Conservation (phyloP, 2,888 invertebrate genomes). For the Odontomyia ornata region DNA sequence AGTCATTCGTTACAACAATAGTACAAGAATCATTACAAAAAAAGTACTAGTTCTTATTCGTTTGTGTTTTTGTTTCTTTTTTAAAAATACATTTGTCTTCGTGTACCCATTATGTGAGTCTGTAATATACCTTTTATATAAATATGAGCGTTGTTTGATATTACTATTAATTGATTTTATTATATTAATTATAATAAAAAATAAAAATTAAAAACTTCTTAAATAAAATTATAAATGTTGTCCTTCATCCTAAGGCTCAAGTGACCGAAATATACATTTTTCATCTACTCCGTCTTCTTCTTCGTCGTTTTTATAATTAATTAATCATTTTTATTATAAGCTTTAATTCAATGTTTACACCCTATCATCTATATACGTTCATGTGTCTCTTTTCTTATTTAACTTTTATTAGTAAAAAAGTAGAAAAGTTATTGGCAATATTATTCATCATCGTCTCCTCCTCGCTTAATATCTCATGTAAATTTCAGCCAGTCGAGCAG, state of each 20-base stretch:
- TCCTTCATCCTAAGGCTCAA: conserved; percentile 59
- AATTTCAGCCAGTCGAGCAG: conserved; percentile 63
- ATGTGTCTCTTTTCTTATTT: conserved; percentile 20
- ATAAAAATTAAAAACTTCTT: conserved; percentile 52
- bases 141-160: conserved; percentile 37
- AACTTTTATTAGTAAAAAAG: conserved; percentile 48
- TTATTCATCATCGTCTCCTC: conserved; percentile 18
- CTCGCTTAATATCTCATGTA: conserved; percentile 35
- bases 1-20: conserved; percentile 11
- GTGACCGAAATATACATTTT: conserved; percentile 57
- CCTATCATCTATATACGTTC: conserved; percentile 33
- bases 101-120: conserved; percentile 34
- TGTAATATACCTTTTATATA: conserved; percentile 44
- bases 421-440: conserved; percentile 48
- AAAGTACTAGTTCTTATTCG: conserved; percentile 5
- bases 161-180: conserved; percentile 53
- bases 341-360: conserved; percentile 41
- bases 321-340: background rate
- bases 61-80: conserved; percentile 1
- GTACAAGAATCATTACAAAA: conserved; percentile 21
- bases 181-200: conserved; percentile 52
- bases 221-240: conserved; percentile 51
- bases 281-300: too few species aligned
- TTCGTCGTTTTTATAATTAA: conserved; percentile 23
- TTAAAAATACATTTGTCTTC: conserved; percentile 28